These are phyloP conservation scores for Perognathus longimembris DNA, from an alignment of 2,113 vertebrate species.

Conservation along the genomic window DNA sequence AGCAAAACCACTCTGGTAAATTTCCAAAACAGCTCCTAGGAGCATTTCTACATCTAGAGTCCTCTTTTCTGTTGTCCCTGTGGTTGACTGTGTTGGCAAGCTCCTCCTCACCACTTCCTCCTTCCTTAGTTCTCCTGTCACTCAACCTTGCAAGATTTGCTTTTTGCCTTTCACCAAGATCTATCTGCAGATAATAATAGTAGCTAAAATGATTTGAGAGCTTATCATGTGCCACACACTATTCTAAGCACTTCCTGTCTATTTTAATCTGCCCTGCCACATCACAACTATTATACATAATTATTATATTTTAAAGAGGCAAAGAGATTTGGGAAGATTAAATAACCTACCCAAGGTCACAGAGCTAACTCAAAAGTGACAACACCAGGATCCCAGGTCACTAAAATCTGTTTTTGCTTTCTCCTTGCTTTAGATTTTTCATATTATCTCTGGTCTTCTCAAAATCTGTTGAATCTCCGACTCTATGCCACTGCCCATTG, in stretches of 20 bases:
- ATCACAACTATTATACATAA: background rate
- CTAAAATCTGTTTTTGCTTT: background rate
- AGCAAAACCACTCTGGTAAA: background rate
- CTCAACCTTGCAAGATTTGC: background rate
- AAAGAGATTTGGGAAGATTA: background rate
- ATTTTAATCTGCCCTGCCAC: conserved; percentile 43
- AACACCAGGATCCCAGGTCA: background rate
- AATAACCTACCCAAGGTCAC: conserved; percentile 2
- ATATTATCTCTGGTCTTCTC: background rate
- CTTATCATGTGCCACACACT: background rate
- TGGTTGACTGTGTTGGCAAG: background rate
- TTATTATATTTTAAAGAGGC: conserved; percentile 45
- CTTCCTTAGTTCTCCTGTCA: background rate
- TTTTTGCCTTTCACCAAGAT: background rate
- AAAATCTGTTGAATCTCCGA: background rate
- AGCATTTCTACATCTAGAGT: background rate
- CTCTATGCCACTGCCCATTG: background rate
- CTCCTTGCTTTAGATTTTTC: background rate
- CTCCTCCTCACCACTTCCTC: background rate
- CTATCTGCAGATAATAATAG: conserved; percentile 16
- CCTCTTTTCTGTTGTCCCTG: background rate
- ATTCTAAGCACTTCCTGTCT: conserved; percentile 16
- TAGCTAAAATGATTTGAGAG: background rate
- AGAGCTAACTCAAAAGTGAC: background rate
- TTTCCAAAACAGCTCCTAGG: background rate